Base-by-base conservation (phyloP, 1,140 invertebrate genomes). In the Plectrocnemia conspersa region DNA sequence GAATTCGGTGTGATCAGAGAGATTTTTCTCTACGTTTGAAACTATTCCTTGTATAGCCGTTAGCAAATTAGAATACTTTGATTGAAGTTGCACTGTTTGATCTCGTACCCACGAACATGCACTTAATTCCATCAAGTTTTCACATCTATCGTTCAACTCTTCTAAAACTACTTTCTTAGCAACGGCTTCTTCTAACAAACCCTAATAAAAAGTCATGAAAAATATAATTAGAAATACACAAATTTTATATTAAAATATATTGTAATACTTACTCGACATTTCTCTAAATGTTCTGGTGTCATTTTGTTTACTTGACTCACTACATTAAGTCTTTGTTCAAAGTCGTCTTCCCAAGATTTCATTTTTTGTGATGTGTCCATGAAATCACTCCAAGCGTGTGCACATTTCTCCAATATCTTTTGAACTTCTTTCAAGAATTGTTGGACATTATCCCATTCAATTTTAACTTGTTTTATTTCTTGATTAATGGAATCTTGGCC, bases 1-100 rank as follows among this genome's bases (percentile, higher is more conserved):
- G 68, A 93, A 94, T 65, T 93, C 89, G 0, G 88, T 92, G 54
- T 93, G 88, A 68, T 93, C 90, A 1, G 85, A 86, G 0, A 93
- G 68, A 69, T 89, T 91, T 71, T 93, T 93, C 64, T 94, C 89
- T 2, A 91, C 83, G 65, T 83, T 85, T 1, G 86, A 85, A 1
- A 93, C 83, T 15, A 91, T 71, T 44, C 85, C 82, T 72, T 91
- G 88, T 38, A 85, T 82, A 44, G 82, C 82, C 0, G 87, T 88
- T 33, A 92, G 58, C 1, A 91, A 64, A 56, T 82, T 81, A 0
- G 86, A 88, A 59, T 93, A 93, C 19, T 81, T 77, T 3, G 86
- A 83, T 71, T 93, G 90, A 1, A 90, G 68, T 62, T 88, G 84
- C 0, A 93, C 86, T 5, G 89, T 89, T 67, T 88, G 86, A 65